Evolutionary conservation across 2,797 vertebrate species (phyloP), one percentile per base, ranked within the genome.

Genomic region (Bradypodion ventrale): DNA sequence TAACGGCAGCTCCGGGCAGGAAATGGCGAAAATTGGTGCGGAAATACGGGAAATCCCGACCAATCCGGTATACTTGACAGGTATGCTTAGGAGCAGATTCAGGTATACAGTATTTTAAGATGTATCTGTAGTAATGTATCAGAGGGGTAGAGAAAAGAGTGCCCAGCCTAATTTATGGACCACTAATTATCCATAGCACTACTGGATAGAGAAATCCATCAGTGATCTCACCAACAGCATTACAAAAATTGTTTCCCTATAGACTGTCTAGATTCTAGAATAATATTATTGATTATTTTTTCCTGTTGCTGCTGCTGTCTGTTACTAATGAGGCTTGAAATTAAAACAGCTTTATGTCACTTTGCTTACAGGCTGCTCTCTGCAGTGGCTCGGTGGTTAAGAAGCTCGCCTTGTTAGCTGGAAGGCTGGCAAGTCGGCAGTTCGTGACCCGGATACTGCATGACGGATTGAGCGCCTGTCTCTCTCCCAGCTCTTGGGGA

Each of bases 281-380:
- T n/a, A n/a, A n/a, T 81, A 88, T 76, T 78, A 90, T 37, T 82
- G 70, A 89, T 83, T 32, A 85, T 92, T 65, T 70, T 78, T 78
- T 23, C 52, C 52, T 60, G 75, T 83, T 82, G 79, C 66, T 70
- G 32, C 46, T 82, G 40, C 68, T 91, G 86, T 89, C 84, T 59
- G 27, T 76, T 85, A 83, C 70, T 83, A 91, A 87, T 69, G 46
- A 32, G 16, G 29, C 59, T 90, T 92, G 86, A 92, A 94, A 93
- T 89, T 87, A 88, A 90, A 92, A 90, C 21, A 10, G 21, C 7
- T 88, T 89, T 89, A 81, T 87, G 62, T 88, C 87, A 83, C 49
- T 88, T 86, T 83, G 44, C 82, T 75, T 65, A 83, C 68, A n/a
- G 75, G 70, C 77, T n/a, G 88, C 4, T 56, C 27, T 87, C 49